Evolutionary conservation across 2,888 invertebrate genomes (phyloP).

Genomic region (Idaea biselata): DNA sequence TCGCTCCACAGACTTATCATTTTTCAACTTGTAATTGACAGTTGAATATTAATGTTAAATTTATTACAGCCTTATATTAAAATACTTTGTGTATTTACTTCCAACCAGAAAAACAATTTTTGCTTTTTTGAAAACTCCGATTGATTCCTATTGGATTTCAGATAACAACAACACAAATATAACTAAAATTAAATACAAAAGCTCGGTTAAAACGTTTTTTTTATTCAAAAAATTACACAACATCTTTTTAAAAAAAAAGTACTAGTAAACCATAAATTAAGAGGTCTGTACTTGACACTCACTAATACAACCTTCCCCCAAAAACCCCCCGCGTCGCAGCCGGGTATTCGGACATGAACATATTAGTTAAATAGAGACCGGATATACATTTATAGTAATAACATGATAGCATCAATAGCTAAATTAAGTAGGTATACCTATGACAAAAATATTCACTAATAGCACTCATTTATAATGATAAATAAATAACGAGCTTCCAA

Average conservation of each 20-base stretch:
- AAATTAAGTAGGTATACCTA: background rate
- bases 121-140: background rate
- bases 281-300: no score
- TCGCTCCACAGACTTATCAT: slow-evolving; percentile 40
- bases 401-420: background rate
- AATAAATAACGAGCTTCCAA: slow-evolving; percentile 22
- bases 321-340: no score
- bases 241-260: no score
- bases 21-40: slow-evolving; percentile 41
- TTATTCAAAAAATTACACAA: no score
- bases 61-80: background rate
- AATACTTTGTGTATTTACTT: background rate
- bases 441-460: background rate
- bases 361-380: background rate
- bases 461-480: slow-evolving; percentile 15
- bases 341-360: no score
- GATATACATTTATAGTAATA: background rate
- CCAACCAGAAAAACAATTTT: background rate
- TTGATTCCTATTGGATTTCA: background rate
- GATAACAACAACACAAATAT: no score
- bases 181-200: no score
- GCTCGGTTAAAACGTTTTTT: no score
- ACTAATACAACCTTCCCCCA: no score
- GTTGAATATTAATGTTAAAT: slow-evolving; percentile 11
- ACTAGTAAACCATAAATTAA: no score